Conservation (phyloP, 2,113 vertebrate genomes). For the Motacilla alba region DNA sequence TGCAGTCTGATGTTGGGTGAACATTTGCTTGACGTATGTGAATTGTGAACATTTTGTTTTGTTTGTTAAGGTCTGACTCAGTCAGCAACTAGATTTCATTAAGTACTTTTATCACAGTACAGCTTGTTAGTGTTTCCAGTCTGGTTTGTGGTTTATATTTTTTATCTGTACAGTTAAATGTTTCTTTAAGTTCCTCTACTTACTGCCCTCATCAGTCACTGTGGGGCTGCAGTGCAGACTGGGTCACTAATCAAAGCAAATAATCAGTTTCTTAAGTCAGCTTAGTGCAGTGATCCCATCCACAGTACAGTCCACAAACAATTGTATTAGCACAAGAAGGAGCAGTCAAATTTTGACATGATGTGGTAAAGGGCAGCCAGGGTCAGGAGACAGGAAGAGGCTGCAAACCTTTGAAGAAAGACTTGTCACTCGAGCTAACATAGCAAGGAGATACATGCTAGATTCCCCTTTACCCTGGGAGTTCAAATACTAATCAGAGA, state of each 20-base stretch:
- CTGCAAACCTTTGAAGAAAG: background rate
- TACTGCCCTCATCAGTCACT: background rate
- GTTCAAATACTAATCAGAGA: background rate
- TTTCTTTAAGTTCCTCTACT: background rate
- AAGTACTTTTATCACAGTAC: background rate
- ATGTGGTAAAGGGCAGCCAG: background rate
- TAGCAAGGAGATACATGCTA: rapidly evolving
- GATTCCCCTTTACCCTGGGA: background rate
- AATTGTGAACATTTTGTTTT: background rate
- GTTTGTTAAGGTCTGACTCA: background rate
- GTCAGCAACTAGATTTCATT: background rate
- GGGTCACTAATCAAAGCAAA: background rate
- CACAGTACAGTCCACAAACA: background rate
- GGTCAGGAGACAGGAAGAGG: background rate
- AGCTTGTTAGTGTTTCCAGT: background rate
- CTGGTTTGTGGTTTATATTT: background rate
- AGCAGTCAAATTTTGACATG: background rate
- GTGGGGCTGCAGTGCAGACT: background rate
- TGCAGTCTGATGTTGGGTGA: background rate
- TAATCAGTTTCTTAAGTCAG: background rate
- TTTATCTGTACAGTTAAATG: background rate
- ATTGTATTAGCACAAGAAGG: background rate
- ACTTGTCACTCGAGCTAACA: background rate
- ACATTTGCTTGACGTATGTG: background rate
- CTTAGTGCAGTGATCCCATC: background rate